Percentiles rank a stretch among this genome's conserved stretches.
Evolutionary conservation across 2,888 invertebrate genomes (phyloP).

Genomic region (Chloroclystis v-ata): DNA sequence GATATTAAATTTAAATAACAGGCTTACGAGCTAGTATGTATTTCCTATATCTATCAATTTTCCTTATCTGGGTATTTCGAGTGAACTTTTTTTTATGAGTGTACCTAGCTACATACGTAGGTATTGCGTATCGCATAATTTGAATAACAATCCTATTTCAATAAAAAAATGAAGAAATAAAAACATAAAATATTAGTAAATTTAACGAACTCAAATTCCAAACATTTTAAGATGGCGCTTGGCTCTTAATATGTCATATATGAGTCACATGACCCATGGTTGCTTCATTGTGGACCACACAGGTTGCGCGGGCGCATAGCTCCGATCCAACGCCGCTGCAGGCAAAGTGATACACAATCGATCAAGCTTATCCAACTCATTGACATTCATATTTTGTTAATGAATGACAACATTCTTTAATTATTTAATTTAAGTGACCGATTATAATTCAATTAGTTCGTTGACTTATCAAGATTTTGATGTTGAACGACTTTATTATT

Average conservation of each 20-base stretch:
- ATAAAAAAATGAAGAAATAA: no score
- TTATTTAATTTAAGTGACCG: slow-evolving; percentile 23
- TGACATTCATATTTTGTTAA: slow-evolving; percentile 21
- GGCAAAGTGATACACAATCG: slow-evolving; percentile 20
- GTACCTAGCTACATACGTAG: no score
- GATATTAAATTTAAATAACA: no score
- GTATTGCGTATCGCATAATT: no score
- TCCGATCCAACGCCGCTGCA: slow-evolving; percentile 21
- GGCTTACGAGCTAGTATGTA: no score
- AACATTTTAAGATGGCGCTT: slow-evolving; percentile 19
- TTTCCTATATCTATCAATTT: no score
- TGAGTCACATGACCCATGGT: background rate
- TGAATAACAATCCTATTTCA: no score
- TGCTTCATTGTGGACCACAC: slow-evolving; percentile 23
- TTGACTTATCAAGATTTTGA: slow-evolving; percentile 19
- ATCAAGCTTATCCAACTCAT: slow-evolving; percentile 16
- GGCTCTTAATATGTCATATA: background rate
- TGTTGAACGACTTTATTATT: slow-evolving; percentile 9
- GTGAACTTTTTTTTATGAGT: no score
- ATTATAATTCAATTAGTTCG: slow-evolving; percentile 19
- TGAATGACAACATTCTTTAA: slow-evolving; percentile 27
- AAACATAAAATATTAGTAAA: no score
- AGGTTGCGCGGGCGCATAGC: slow-evolving; percentile 25
- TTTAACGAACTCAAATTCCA: background rate
- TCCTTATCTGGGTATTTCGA: no score